These are phyloP conservation scores for Plagiodera versicolora DNA, from an alignment of 2,888 invertebrate species.

Conservation along the genomic window DNA sequence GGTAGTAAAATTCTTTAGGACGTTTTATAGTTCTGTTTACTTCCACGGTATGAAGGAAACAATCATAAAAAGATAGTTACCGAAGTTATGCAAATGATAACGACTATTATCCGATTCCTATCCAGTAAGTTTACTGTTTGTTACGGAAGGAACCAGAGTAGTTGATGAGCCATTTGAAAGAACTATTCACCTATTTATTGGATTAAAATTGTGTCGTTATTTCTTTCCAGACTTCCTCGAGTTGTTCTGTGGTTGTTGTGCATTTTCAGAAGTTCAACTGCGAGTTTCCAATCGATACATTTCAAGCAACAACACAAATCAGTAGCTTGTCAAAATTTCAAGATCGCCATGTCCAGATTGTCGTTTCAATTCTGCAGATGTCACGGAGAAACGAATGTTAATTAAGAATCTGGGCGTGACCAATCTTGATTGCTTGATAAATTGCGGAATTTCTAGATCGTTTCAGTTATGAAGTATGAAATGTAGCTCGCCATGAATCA, in stretches of 20 bases:
- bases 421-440: conserved; percentile 4
- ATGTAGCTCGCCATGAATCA: neutral
- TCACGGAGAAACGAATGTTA: conserved; percentile 2
- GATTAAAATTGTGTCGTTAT: too few relatives aligned
- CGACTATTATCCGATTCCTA: neutral
- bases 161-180: too few relatives aligned
- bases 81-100: neutral
- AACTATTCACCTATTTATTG: too few relatives aligned
- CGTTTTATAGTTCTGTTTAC: neutral
- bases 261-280: neutral
- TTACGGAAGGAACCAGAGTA: neutral
- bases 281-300: neutral
- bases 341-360: neutral
- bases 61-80: conserved; percentile 1
- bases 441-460: conserved; percentile 2
- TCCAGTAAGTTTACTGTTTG: neutral
- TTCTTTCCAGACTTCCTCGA: too few relatives aligned
- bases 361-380: conserved; percentile 10
- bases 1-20: neutral
- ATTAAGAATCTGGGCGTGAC: conserved; percentile 10
- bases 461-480: neutral
- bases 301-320: neutral
- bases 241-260: too few relatives aligned
- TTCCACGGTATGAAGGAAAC: neutral
- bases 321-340: neutral